Conservation (phyloP, 2,888 invertebrate species). For the Polydrusus cervinus region DNA sequence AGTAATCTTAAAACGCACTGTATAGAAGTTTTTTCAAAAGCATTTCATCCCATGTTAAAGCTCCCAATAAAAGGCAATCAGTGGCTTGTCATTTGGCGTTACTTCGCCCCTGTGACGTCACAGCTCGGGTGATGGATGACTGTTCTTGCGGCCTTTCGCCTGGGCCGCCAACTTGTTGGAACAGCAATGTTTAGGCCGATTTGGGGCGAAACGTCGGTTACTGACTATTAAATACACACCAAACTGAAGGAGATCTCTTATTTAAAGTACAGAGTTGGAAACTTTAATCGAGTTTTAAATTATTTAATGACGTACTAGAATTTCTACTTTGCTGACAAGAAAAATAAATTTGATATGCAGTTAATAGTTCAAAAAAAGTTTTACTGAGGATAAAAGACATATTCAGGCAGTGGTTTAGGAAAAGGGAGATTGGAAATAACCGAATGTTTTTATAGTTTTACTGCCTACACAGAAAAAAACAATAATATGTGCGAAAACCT, state of each 20-base stretch:
- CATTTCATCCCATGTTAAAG: slow-evolving; percentile 67
- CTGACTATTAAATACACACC: slow-evolving; percentile 42
- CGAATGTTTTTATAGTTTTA: too few species aligned
- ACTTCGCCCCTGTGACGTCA: slow-evolving; percentile 68
- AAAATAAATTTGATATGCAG: not conserved
- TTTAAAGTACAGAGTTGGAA: slow-evolving; percentile 36
- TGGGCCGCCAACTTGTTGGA: slow-evolving; percentile 69
- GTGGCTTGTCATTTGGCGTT: slow-evolving; percentile 72
- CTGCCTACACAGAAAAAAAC: too few species aligned
- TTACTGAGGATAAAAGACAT: too few species aligned
- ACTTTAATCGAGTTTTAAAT: slow-evolving; percentile 21
- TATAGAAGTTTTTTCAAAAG: slow-evolving; percentile 3
- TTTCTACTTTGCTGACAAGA: not conserved
- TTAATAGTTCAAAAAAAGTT: too few species aligned
- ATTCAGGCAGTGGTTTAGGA: too few species aligned
- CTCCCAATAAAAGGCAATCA: slow-evolving; percentile 74
- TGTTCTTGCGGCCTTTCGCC: slow-evolving; percentile 65
- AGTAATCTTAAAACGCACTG: not conserved
- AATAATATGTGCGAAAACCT: too few species aligned
- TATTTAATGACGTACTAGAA: slow-evolving; percentile 13
- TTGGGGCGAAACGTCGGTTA: slow-evolving; percentile 38
- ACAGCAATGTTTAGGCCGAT: slow-evolving; percentile 39
- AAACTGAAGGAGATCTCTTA: slow-evolving; percentile 43
- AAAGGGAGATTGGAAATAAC: too few species aligned
- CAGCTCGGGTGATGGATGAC: slow-evolving; percentile 68